Conservation (phyloP, 2,888 invertebrate species). For the Lissonota sp. region DNA sequence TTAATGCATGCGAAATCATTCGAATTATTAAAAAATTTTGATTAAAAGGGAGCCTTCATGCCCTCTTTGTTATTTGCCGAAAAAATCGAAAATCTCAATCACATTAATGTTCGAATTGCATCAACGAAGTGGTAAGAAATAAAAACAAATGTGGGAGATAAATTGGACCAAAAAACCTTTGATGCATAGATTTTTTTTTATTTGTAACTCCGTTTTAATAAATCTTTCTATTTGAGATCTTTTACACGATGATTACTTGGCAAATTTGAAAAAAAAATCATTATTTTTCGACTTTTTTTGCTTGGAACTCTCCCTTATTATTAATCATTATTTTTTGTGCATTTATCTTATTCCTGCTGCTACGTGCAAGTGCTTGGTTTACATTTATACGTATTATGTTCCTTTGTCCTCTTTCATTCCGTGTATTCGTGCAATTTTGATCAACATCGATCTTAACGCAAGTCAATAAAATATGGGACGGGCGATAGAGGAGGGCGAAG, state of each 20-base stretch:
- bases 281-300: too few species aligned
- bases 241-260: neutral
- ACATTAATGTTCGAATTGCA: too few species aligned
- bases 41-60: conserved; percentile 32
- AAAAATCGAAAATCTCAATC: too few species aligned
- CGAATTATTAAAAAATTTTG: neutral
- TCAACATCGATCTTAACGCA: conserved; percentile 36
- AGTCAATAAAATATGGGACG: neutral
- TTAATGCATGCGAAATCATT: conserved; percentile 37
- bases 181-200: too few species aligned
- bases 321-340: conserved; percentile 44
- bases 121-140: too few species aligned
- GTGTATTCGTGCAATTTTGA: conserved; percentile 45
- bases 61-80: neutral
- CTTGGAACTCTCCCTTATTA: neutral
- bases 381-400: conserved; percentile 30
- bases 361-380: conserved; percentile 53
- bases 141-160: too few species aligned
- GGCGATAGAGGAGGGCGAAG: neutral
- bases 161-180: too few species aligned
- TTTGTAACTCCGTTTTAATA: neutral
- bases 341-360: conserved; percentile 11
- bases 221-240: neutral
- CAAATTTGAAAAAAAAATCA: too few species aligned
- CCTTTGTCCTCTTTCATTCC: conserved; percentile 46